phyloP scores from a whole-genome alignment of 1,140 invertebrate genomes.

The Pollicipes pollicipes region DNA sequence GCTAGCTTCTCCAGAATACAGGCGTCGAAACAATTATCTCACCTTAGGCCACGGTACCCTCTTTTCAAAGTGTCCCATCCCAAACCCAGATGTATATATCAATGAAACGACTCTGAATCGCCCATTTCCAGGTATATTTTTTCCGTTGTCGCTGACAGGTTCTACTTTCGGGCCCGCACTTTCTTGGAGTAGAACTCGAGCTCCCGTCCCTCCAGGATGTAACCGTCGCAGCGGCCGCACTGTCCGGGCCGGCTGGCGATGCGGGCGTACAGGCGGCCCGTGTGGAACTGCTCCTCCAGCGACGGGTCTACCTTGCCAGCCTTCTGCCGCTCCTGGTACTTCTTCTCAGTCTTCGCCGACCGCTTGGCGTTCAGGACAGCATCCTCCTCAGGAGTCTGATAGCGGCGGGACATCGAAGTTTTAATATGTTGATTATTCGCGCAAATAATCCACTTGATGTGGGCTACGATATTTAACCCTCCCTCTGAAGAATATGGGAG shows the following conservation, averaged over 20 bases:
- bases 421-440: too few relatives aligned
- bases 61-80: too few relatives aligned
- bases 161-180: constrained; percentile 79
- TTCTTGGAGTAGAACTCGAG: constrained; percentile 98
- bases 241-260: constrained; percentile 91
- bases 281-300: constrained; percentile 90
- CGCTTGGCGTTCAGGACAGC: constrained; percentile 81
- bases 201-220: constrained; percentile 97
- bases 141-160: background rate
- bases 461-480: too few relatives aligned
- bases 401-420: background rate
- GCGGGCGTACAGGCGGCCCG: constrained; percentile 84
- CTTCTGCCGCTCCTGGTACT: constrained; percentile 82
- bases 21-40: too few relatives aligned
- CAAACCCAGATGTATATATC: too few relatives aligned
- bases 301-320: constrained; percentile 72
- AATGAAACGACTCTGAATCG: too few relatives aligned
- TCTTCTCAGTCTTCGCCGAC: constrained; percentile 80
- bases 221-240: constrained; percentile 89
- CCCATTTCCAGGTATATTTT: too few relatives aligned
- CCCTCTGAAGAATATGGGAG: too few relatives aligned
- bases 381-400: constrained; percentile 81
- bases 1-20: too few relatives aligned
- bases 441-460: too few relatives aligned
- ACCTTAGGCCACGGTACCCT: too few relatives aligned